These are phyloP conservation scores for Bombylius major DNA, from an alignment of 2,888 invertebrate genomes.

Conservation along the genomic window DNA sequence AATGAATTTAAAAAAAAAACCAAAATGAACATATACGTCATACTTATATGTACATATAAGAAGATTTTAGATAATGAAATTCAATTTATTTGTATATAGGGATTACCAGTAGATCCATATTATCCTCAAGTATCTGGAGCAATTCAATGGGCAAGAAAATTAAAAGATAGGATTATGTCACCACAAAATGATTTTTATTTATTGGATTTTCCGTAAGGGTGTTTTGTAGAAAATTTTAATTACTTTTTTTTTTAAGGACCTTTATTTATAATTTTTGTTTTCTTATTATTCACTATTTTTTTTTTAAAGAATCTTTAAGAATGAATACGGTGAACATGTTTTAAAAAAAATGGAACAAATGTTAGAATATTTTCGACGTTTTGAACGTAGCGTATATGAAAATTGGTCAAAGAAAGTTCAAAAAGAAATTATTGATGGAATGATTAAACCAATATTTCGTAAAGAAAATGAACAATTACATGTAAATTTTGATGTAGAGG, in stretches of 20 bases:
- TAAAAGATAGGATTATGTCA: slow-evolving; percentile 43
- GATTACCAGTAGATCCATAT: slow-evolving; percentile 47
- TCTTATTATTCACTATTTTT: not conserved
- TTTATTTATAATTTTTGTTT: not conserved
- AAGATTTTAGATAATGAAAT: no score
- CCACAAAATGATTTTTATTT: slow-evolving; percentile 49
- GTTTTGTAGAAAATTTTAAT: not conserved
- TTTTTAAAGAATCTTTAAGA: slow-evolving; percentile 40
- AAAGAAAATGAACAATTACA: slow-evolving; percentile 41
- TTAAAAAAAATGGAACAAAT: slow-evolving; percentile 46
- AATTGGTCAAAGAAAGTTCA: slow-evolving; percentile 59
- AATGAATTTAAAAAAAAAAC: not conserved
- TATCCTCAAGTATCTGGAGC: slow-evolving; percentile 67
- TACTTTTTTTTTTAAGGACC: not conserved
- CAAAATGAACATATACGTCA: no score
- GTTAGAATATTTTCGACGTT: slow-evolving; percentile 46
- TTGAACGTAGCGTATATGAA: slow-evolving; percentile 49
- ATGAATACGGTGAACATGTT: slow-evolving; percentile 37
- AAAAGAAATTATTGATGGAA: slow-evolving; percentile 46
- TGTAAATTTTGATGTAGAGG: slow-evolving; percentile 48
- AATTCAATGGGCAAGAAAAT: slow-evolving; percentile 58
- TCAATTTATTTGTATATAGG: slow-evolving; percentile 24
- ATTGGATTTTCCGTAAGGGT: slow-evolving; percentile 51
- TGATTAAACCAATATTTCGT: slow-evolving; percentile 49
- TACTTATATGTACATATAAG: no score